Conservation (phyloP, 2,888 invertebrate species). For the Drosophila melanosoma region DNA sequence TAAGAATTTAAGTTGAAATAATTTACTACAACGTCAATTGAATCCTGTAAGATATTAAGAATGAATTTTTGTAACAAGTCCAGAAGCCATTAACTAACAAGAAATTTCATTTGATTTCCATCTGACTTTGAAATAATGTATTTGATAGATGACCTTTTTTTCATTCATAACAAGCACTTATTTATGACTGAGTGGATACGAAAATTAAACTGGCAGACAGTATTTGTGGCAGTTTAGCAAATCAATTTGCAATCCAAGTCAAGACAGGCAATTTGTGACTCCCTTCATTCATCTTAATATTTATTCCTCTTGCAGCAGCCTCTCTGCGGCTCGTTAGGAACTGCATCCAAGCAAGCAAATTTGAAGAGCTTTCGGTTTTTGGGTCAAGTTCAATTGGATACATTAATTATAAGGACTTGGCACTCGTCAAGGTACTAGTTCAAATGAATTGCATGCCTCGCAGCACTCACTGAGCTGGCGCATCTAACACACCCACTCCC, state of each 20-base stretch:
- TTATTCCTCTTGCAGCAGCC: slow-evolving; percentile 21
- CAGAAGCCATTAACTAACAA: neutral
- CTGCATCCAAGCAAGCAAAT: slow-evolving; percentile 32
- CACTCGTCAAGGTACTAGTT: slow-evolving; percentile 55
- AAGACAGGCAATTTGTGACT: slow-evolving; percentile 14
- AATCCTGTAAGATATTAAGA: neutral
- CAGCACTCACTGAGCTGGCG: slow-evolving; percentile 54
- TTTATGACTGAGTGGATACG: slow-evolving; percentile 17
- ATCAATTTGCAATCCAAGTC: slow-evolving; percentile 45
- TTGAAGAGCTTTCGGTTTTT: slow-evolving; percentile 43
- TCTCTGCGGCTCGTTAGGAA: slow-evolving; percentile 30
- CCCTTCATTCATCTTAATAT: slow-evolving; percentile 3
- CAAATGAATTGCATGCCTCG: slow-evolving; percentile 61
- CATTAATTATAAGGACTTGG: slow-evolving; percentile 78
- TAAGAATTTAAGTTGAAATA: neutral
- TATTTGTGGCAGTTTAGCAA: slow-evolving; percentile 16
- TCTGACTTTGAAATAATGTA: slow-evolving; percentile 11
- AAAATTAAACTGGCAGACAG: slow-evolving; percentile 3
- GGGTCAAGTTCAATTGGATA: slow-evolving; percentile 77
- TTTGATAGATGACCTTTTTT: slow-evolving; percentile 20
- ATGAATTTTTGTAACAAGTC: too few relatives aligned
- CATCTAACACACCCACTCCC: neutral
- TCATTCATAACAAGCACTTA: slow-evolving; percentile 20
- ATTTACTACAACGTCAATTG: neutral
- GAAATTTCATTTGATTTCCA: neutral